Evolutionary conservation across 2,888 invertebrate genomes (phyloP), one percentile per base, ranked within the genome.

Genomic region (Cheilosia scutellata): DNA sequence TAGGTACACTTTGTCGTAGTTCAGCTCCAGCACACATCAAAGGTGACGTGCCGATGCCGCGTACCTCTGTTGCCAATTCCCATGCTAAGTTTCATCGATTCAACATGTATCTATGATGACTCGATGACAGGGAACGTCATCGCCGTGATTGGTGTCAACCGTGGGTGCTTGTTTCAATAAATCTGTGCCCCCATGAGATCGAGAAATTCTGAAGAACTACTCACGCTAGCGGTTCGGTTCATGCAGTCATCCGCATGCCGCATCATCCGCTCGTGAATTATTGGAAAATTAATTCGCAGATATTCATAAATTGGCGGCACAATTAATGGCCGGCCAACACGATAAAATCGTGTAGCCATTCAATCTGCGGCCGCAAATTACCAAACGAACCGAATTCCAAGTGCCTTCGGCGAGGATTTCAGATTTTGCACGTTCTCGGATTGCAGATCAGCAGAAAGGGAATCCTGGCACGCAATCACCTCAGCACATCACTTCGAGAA

Each of bases 251-350:
- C 29, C 47, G 20, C 62, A 20, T 20, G 20, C 20, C 20, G n/a
- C 62, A 9, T 42, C 53, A 63, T 82, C 71, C 33, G 44, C 68
- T 60, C 51, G 87, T 87, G 87, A 87, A 75, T 82, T 87, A 87
- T 87, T 87, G 87, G 87, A 78, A 87, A 82, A 87, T 87, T 82
- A 87, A 87, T 87, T 87, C 74, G 78, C 82, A 77, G 77, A 82
- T 82, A 82, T 87, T 70, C 87, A 87, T 87, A 87, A 87, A 87
- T 87, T 87, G 82, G 87, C 87, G 87, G 87, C 74, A 70, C 82
- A 87, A 87, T 87, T 87, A 87, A 87, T 87, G 77, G 78, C 65
- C 87, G 55, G 63, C 37, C 77, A 62, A 87, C 87, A 87, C 82
- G 87, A 87, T 82, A 87, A 87, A 87, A 37, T 82, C 82, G 74